Evolutionary conservation across 2,797 vertebrate genomes (phyloP).

Genomic region (Neosilurus hyrtlii): DNA sequence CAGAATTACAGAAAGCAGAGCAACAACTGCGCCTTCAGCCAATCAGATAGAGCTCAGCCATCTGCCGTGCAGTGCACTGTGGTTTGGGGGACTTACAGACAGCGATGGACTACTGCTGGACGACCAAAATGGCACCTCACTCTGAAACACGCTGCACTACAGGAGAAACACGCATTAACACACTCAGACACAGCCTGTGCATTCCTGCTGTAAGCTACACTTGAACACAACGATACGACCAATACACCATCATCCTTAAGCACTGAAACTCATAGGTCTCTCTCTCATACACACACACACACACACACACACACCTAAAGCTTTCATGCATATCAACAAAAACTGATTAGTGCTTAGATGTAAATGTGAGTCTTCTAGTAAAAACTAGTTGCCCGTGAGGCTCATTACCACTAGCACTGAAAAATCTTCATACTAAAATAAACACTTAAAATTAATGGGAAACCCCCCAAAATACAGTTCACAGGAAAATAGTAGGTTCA

Average conservation of each 20-base stretch:
- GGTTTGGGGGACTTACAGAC: conserved; percentile 73
- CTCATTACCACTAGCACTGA: too few relatives aligned
- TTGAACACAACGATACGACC: too few relatives aligned
- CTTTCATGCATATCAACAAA: background rate
- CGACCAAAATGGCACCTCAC: conserved; percentile 73
- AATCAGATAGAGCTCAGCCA: conserved; percentile 68
- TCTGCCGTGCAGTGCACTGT: conserved; percentile 76
- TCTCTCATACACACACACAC: background rate
- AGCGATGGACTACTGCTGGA: conserved; percentile 71
- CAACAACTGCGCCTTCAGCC: conserved; percentile 32
- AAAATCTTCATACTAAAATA: too few relatives aligned
- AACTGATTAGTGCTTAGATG: background rate
- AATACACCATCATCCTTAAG: too few relatives aligned
- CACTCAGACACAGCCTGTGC: conserved; percentile 41
- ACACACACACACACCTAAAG: background rate
- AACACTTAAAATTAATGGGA: too few relatives aligned
- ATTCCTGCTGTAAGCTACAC: background rate
- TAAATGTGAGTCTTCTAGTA: too few relatives aligned
- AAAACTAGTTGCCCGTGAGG: too few relatives aligned
- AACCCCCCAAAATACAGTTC: too few relatives aligned
- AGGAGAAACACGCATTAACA: conserved; percentile 65
- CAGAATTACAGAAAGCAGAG: conserved; percentile 27
- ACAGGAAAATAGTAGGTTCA: too few relatives aligned
- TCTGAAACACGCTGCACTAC: conserved; percentile 75
- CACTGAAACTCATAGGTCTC: too few relatives aligned